Conservation (phyloP, 2,888 invertebrate species). For the Ecdyonurus torrentis region DNA sequence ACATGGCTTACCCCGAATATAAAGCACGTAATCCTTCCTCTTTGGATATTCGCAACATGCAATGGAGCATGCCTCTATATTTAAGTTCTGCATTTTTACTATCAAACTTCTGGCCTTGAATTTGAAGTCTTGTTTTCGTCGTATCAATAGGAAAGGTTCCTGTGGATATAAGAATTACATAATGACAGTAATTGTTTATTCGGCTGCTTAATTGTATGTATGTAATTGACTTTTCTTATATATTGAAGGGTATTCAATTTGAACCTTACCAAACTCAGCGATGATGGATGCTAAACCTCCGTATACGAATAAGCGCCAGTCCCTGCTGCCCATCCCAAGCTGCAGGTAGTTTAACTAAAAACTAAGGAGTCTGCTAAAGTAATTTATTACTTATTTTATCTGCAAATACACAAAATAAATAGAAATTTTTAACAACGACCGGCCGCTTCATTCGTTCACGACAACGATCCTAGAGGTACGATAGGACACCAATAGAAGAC, state of each 20-base stretch:
- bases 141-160: constrained; percentile 96
- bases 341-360: background rate
- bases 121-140: constrained; percentile 83
- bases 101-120: constrained; percentile 81
- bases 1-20: constrained; percentile 64
- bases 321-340: constrained; percentile 36
- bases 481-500: too few relatives aligned
- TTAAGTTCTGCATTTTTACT: constrained; percentile 52
- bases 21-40: constrained; percentile 76
- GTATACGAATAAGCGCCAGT: constrained; percentile 89
- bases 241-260: constrained; percentile 3
- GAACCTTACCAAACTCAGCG: constrained; percentile 72
- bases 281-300: constrained; percentile 86
- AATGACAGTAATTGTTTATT: constrained; percentile 8
- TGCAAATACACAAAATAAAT: too few relatives aligned
- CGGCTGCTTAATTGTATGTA: background rate
- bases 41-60: constrained; percentile 63
- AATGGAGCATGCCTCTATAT: constrained; percentile 87
- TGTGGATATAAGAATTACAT: constrained; percentile 24
- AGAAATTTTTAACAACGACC: too few relatives aligned
- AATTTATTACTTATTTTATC: too few relatives aligned
- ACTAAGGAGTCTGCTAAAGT: background rate
- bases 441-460: too few relatives aligned
- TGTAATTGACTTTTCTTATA: background rate
- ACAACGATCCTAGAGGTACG: too few relatives aligned